Evolutionary conservation across 2,113 vertebrate species (phyloP), one percentile per base, ranked within the genome.

Genomic region (Nanger granti): DNA sequence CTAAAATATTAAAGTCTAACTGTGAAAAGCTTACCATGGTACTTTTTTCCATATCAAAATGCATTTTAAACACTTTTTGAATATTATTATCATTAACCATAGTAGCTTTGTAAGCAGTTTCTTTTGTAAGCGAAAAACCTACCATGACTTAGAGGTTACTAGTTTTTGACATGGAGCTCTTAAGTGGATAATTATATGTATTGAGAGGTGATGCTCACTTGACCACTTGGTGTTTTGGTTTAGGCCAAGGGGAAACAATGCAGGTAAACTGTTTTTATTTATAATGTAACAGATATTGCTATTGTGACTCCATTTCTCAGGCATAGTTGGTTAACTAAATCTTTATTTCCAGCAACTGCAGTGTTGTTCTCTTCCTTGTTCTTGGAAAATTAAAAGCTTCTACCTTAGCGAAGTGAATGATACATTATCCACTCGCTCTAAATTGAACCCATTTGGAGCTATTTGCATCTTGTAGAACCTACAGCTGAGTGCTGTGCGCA

Each of bases 401-500:
- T 99, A 99, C 99, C 99, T 99, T 99, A 98, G 98, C 98, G 98
- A 99, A 99, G 98, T 98, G 98, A 98, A 97, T 98, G 98, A 98
- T 99, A 99, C 99, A 99, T 99, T 99, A 99, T 99, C 99, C 99
- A 99, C 99, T 99, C 97, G 97, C 99, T 99, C 99, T 99, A 99
- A 99, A 99, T 99, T 99, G 99, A 99, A 99, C 99, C 99, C 99
- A 99, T 99, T 99, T 99, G 99, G 98, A 99, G 99, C 99, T 99
- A 99, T 99, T 99, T 99, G 99, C 99, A 99, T 99, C 99, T 99
- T 99, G 99, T 98, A 98, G 99, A 99, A 99, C 99, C 99, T 99
- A 99, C 99, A 99, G 99, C 99, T 99, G 99, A 99, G 99, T 99
- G 99, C 99, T 99, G 99, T 98, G 99, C 99, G 98, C 98, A 98